Evolutionary conservation across 2,797 vertebrate genomes (phyloP), one percentile per base, ranked within the genome.

Genomic region (Helarctos malayanus): DNA sequence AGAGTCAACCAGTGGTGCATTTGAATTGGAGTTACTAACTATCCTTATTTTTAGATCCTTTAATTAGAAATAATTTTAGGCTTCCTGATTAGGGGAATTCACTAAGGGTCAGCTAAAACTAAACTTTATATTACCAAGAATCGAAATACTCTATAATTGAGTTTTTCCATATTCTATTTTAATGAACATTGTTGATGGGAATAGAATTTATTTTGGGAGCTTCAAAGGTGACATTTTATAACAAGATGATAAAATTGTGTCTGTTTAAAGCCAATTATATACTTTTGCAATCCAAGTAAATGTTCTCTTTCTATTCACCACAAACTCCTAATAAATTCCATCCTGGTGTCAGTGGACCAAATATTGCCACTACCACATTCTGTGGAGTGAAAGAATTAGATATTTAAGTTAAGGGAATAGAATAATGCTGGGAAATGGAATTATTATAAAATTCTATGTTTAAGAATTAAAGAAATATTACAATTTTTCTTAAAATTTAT

Each of bases 371-470:
- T 89, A 45, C 7, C 21, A 16, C 81, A 63, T 81, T 78, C 35
- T 89, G 3, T 89, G 2, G 18, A 57, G n/a, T 91, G 7, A 89
- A 68, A 15, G 5, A 92, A 80, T 88, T 73, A 69, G 2, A 89
- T 88, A 41, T 76, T 76, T 89, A 95, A 52, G 2, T 69, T 45
- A 81, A 88, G 5, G 7, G 16, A 45, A 65, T 76, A 79, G 18
- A 86, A 38, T 57, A 73, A 76, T 78, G 14, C 8, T 92, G 16
- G 32, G 18, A 88, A 81, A 57, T 52, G 52, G 41, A 92, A 94
- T 86, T 54, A 94, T 89, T 54, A 73, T 15, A 83, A 80, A 91
- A 96, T 78, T 95, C 3, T 57, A 2, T 82, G 27, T 83, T 95
- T 89, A 89, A 65, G 7, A 96, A 86, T 89, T 88, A 57, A 94